A percentile compares a stretch with the other conserved stretches of the same genome.
Evolutionary conservation across 2,888 invertebrate species (phyloP).

Genomic region (Calliopum simillimum): DNA sequence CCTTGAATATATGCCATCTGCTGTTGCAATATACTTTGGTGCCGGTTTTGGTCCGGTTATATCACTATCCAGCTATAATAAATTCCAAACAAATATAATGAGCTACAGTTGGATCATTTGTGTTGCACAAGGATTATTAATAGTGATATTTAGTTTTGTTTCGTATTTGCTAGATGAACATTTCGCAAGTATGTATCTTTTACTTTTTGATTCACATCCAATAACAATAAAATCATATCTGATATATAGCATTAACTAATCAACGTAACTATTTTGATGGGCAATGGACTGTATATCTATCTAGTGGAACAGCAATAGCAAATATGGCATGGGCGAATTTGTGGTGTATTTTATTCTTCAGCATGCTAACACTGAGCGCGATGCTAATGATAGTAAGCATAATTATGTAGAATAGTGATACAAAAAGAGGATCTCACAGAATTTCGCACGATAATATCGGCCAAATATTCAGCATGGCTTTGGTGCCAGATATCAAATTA

Average conservation of each 20-base stretch:
- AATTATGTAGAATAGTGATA: background rate
- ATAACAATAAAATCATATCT: no score
- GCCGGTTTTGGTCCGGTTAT: slow-evolving; percentile 86
- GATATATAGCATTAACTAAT: background rate
- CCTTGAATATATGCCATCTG: slow-evolving; percentile 68
- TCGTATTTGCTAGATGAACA: slow-evolving; percentile 76
- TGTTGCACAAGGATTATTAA: slow-evolving; percentile 51
- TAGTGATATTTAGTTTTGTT: slow-evolving; percentile 71
- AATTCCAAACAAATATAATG: slow-evolving; percentile 77
- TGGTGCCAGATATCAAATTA: no score
- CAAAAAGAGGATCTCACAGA: no score
- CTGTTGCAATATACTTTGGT: slow-evolving; percentile 82
- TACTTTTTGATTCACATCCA: no score
- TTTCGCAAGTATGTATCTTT: slow-evolving; percentile 40
- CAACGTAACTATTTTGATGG: slow-evolving; percentile 32
- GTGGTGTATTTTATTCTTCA: slow-evolving; percentile 79
- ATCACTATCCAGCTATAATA: slow-evolving; percentile 84
- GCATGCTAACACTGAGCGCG: slow-evolving; percentile 79
- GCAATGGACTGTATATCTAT: slow-evolving; percentile 37
- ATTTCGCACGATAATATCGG: no score
- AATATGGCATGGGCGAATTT: slow-evolving; percentile 71
- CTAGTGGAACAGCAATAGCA: slow-evolving; percentile 42
- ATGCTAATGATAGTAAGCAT: slow-evolving; percentile 79
- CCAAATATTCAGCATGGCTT: no score
- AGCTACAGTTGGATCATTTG: slow-evolving; percentile 55